Conservation (phyloP, 2,888 invertebrate species). For the Conomelus anceps region DNA sequence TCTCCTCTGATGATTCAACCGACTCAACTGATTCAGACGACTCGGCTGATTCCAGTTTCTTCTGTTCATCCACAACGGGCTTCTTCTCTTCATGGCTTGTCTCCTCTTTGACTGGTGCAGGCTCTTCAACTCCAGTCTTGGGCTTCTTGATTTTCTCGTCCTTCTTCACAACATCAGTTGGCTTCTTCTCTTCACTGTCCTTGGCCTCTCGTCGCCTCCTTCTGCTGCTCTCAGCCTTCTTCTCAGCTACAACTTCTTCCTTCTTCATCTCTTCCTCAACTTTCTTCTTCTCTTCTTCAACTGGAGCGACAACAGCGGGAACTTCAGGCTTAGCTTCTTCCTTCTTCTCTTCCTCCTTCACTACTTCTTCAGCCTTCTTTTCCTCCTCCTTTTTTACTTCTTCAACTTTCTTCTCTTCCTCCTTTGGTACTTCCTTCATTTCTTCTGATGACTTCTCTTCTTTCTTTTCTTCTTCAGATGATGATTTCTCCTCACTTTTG, state of each 20-base stretch:
- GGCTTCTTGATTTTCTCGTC: slow-evolving; percentile 25
- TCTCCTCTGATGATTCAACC: slow-evolving; percentile 3
- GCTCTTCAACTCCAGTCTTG: slow-evolving; percentile 25
- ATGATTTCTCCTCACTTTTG: slow-evolving; percentile 38
- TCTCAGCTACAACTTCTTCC: slow-evolving; percentile 25
- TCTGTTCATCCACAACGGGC: neutral
- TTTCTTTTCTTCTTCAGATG: slow-evolving; percentile 32
- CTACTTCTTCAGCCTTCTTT: slow-evolving; percentile 29
- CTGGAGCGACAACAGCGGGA: slow-evolving; percentile 10
- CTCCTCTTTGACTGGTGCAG: neutral
- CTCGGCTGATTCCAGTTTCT: neutral
- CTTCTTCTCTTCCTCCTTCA: slow-evolving; percentile 37
- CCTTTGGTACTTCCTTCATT: slow-evolving; percentile 26
- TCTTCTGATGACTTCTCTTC: slow-evolving; percentile 30
- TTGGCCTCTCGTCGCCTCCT: slow-evolving; percentile 28
- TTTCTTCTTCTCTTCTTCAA: slow-evolving; percentile 25
- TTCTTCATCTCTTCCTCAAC: slow-evolving; percentile 29
- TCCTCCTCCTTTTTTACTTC: slow-evolving; percentile 29
- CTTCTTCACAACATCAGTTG: slow-evolving; percentile 27
- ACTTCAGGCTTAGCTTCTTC: slow-evolving; percentile 31
- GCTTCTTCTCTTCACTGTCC: slow-evolving; percentile 31
- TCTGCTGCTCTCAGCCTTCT: slow-evolving; percentile 18
- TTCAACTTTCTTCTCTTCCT: slow-evolving; percentile 24
- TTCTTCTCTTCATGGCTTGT: neutral
- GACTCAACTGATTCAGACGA: neutral